Conservation (phyloP, 2,888 invertebrate species). For the Priocnemis perturbator region DNA sequence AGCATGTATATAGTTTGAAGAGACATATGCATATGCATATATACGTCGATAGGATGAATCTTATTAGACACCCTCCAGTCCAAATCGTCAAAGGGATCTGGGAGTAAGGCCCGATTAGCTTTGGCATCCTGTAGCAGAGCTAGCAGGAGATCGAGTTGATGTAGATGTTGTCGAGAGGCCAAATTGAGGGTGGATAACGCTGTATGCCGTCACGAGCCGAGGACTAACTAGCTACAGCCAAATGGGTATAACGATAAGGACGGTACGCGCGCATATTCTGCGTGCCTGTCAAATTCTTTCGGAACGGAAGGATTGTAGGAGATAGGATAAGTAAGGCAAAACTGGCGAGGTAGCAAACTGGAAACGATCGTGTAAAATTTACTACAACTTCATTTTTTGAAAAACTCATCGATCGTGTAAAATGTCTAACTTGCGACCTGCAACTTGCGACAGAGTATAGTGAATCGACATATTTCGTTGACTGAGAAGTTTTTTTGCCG, state of each 20-base stretch:
- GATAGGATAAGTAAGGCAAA: no score
- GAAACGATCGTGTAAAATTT: no score
- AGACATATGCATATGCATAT: not conserved
- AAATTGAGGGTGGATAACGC: conserved; percentile 49
- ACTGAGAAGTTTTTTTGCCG: no score
- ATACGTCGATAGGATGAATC: conserved; percentile 17
- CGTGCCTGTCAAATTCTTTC: not conserved
- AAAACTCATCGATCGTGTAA: no score
- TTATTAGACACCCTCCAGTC: conserved; percentile 54
- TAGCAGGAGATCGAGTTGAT: conserved; percentile 40
- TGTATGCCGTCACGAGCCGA: conserved; percentile 30
- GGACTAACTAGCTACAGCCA: conserved; percentile 50
- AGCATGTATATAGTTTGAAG: no score
- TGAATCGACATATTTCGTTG: no score
- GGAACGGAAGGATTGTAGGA: conserved; percentile 18
- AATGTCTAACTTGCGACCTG: no score
- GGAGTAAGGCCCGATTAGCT: conserved; percentile 53
- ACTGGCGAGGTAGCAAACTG: no score
- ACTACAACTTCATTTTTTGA: no score
- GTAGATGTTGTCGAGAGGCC: conserved; percentile 44
- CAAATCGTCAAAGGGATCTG: conserved; percentile 58
- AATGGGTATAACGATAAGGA: conserved; percentile 32
- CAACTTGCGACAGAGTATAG: no score
- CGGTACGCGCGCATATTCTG: conserved; percentile 28
- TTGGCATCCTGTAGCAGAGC: conserved; percentile 44